phyloP scores from a whole-genome alignment of 2,113 vertebrate species.

The Micronisus gabar region DNA sequence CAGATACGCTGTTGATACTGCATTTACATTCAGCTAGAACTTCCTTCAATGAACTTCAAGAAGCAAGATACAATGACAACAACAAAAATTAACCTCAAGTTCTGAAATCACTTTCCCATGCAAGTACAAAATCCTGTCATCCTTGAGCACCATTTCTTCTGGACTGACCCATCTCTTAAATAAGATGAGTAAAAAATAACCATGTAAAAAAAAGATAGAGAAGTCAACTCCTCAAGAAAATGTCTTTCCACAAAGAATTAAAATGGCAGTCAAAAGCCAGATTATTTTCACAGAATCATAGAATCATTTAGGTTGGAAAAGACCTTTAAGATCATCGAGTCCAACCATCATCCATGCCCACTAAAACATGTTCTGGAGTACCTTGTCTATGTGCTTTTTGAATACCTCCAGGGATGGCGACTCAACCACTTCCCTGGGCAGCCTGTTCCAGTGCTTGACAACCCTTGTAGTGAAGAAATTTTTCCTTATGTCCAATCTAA shows the following conservation, averaged over 20 bases:
- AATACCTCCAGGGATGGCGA: too few relatives aligned
- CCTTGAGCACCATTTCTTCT: background rate
- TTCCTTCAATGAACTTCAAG: background rate
- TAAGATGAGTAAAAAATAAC: background rate
- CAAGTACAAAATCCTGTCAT: background rate
- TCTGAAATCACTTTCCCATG: background rate
- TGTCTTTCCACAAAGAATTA: background rate
- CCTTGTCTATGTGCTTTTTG: too few relatives aligned
- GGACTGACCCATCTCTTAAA: background rate
- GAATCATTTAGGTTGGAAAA: too few relatives aligned
- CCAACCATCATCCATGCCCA: too few relatives aligned
- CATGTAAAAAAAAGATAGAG: background rate
- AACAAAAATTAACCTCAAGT: background rate
- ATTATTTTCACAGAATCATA: background rate
- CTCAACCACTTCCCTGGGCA: too few relatives aligned
- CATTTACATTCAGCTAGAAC: background rate
- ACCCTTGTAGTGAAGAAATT: too few relatives aligned
- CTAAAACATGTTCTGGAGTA: too few relatives aligned
- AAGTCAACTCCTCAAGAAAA: background rate
- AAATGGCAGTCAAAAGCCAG: background rate
- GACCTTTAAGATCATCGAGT: too few relatives aligned
- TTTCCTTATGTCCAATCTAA: too few relatives aligned
- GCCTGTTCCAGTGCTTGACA: too few relatives aligned
- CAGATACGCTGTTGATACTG: accelerated
- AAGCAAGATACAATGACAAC: background rate